Evolutionary conservation across 2,113 vertebrate species (phyloP), one percentile per base, ranked within the genome.

Genomic region (Rhea pennata): DNA sequence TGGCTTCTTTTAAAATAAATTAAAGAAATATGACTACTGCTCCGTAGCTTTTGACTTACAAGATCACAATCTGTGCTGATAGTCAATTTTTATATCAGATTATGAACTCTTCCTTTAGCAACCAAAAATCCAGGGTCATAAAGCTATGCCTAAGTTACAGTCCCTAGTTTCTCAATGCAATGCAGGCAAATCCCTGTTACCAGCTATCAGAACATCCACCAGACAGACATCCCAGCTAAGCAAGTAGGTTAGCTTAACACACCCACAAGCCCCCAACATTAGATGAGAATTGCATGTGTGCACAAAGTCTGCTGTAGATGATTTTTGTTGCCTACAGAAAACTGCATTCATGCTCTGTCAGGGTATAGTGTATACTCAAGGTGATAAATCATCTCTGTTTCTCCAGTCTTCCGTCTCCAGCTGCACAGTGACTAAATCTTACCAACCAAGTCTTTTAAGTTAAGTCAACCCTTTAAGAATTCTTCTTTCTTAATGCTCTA

Each of bases 391-490:
- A 72, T 58, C 36, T 74, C 58, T 65, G 27, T 86, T 90, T 95
- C 58, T 91, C 82, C 87, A 83, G 66, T 42, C 88, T 87, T 69
- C 62, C 58, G 87, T 46, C 72, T 44, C 23, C 79, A n/a, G 72
- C 54, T 71, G 46, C 87, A 69, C 26, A 94, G 88, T 84, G 92
- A 97, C 88, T 96, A 96, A 97, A 97, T 96, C 90, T 69, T 65
- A 77, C 56, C 69, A 42, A 95, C n/a, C 61, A 87, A 51, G 65
- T 51, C 90, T 84, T 96, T 96, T 73, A 95, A 97, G 97, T 97
- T 97, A 94, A 98, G 97, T 96, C 94, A 93, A 93, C 88, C 87
- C 93, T 98, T 98, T 93, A 87, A 97, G 98, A 98, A 98, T 98
- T 97, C 95, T 92, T 97, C 93, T 94, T 97, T 98, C 93, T 97